phyloP scores from a whole-genome alignment of 2,888 invertebrate species.

The Mesorhabditis belari region DNA sequence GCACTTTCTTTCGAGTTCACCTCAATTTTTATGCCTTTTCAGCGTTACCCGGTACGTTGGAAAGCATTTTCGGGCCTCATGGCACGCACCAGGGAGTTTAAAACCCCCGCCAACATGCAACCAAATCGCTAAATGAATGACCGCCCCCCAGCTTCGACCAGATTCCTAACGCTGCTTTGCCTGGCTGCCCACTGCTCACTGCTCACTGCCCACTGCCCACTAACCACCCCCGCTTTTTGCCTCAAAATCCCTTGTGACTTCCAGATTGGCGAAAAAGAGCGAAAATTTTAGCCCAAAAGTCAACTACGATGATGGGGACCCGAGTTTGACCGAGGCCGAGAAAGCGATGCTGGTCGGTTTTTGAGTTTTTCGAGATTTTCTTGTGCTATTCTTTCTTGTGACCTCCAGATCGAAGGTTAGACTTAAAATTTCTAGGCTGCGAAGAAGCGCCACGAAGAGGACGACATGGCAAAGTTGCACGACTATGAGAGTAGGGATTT shows the following conservation, averaged over 20 bases:
- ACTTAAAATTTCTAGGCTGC: background rate
- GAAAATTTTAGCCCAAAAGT: conserved; percentile 2
- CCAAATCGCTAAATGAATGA: background rate
- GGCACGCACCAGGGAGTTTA: background rate
- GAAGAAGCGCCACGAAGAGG: background rate
- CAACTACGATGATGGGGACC: conserved; percentile 6
- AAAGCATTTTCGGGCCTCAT: background rate
- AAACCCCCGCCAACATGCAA: background rate
- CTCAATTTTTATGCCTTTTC: background rate
- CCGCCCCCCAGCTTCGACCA: background rate
- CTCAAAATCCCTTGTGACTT: too few species aligned
- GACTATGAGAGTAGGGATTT: background rate
- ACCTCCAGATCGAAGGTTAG: conserved; percentile 59
- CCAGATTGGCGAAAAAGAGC: background rate
- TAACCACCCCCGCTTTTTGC: conserved; percentile 2
- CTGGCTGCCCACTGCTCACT: background rate
- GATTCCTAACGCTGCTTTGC: background rate
- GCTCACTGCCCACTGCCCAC: conserved; percentile 3
- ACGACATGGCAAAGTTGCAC: background rate
- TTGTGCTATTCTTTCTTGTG: conserved; percentile 59
- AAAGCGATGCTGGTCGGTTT: conserved; percentile 49
- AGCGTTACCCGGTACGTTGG: background rate
- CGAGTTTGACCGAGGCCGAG: conserved; percentile 41
- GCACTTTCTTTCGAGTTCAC: too few species aligned
- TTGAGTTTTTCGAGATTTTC: background rate